Evolutionary conservation across 1,140 invertebrate genomes (phyloP), one percentile per base, ranked within the genome.

Genomic region (Popillia japonica): DNA sequence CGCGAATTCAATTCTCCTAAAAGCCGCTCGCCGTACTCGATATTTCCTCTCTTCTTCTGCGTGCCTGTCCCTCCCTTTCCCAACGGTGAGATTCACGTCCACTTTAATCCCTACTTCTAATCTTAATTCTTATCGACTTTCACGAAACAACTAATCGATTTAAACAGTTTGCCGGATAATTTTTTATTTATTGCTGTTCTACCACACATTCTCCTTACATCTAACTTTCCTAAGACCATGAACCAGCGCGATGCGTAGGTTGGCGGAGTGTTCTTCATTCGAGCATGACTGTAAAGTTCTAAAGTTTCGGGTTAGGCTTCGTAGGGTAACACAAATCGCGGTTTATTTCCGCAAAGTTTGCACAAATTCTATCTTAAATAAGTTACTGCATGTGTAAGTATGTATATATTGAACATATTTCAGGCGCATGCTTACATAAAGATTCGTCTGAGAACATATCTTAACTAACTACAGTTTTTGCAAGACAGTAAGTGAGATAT

Each of bases 341-440:
- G 48, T 55, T 55, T 55, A 55, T 55, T 55, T 55, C 48, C 11
- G 6, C 11, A 17, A 55, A 55, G 14, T 55, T 55, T 55, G 48
- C 48, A n/a, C 17, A 55, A 55, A 55, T 55, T 55, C 6, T n/a
- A 55, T 55, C 48, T 55, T 55, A 55, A 55, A n/a, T 55, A 55
- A 55, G 11, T 55, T 55, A 34, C 27, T 34, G 27, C 27, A 34
- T 34, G 4, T 34, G 4, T 4, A 34, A 34, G 4, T 34, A 34
- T 34, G 27, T 34, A 34, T 34, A 17, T 14, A 55, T 55, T n/a
- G n/a, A 14, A n/a, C 9, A 48, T 48, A 48, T n/a, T 48, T n/a
- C 48, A 17, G n/a, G 17, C 11, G 48, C 2, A 55, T 55, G 17
- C 14, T 17, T 55, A 17, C 17, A 55, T 55, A 55, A 14, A 55